A percentile compares a stretch with the other conserved stretches of the same genome.
Conservation (phyloP, 2,113 vertebrate species). For the Sinosuthora webbiana region DNA sequence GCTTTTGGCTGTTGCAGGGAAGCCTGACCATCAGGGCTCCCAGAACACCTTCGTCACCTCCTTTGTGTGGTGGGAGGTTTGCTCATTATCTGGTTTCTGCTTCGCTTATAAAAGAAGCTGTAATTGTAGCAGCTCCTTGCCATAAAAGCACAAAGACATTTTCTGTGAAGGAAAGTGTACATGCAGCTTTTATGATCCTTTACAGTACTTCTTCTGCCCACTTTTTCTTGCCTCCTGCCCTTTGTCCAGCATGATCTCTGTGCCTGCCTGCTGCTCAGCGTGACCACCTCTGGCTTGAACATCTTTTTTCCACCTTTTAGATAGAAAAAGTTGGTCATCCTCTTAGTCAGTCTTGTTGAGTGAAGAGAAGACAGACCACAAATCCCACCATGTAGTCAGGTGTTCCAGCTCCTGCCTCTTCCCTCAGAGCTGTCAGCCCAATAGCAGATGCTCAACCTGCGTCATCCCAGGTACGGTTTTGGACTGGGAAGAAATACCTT, state of each 20-base stretch:
- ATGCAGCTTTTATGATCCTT: constrained; percentile 6
- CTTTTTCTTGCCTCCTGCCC: neutral
- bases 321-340: neutral
- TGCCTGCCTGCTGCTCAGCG: neutral
- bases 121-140: constrained; percentile 44
- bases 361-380: neutral
- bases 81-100: constrained; percentile 52
- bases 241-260: neutral
- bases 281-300: neutral
- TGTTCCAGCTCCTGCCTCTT: neutral
- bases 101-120: constrained; percentile 25
- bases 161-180: constrained; percentile 7
- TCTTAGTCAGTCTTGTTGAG: neutral
- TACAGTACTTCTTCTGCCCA: neutral
- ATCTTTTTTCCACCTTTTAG: neutral
- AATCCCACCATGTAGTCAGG: neutral
- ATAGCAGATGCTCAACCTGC: neutral
- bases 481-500: neutral
- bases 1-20: neutral
- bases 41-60: neutral
- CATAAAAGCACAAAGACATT: constrained; percentile 45
- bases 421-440: neutral
- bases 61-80: constrained; percentile 41
- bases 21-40: constrained; percentile 27
- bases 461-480: neutral